phyloP scores from a whole-genome alignment of 2,888 invertebrate species.

The Thalpophila matura region DNA sequence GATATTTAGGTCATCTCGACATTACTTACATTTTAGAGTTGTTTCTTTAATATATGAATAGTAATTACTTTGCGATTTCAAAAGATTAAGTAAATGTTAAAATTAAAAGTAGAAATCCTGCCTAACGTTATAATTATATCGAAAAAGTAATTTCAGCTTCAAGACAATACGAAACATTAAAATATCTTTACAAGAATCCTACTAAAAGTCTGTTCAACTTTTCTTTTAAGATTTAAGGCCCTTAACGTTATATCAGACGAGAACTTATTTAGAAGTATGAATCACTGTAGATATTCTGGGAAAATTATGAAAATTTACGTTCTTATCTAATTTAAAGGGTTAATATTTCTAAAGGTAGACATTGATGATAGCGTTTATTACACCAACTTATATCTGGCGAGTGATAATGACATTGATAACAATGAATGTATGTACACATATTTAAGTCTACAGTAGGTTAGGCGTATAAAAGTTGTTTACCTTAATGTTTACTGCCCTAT shows the following conservation, averaged over 20 bases:
- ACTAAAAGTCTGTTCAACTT: conserved; percentile 28
- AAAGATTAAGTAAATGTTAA: conserved; percentile 11
- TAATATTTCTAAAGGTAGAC: conserved; percentile 38
- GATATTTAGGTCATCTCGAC: too few species aligned
- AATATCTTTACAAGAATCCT: conserved; percentile 17
- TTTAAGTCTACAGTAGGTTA: conserved; percentile 36
- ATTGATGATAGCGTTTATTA: conserved; percentile 52
- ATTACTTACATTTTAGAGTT: conserved; percentile 14
- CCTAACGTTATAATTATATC: neutral
- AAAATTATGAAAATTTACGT: conserved; percentile 45
- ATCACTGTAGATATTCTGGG: conserved; percentile 28
- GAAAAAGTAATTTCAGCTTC: conserved; percentile 27
- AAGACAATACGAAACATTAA: conserved; percentile 13
- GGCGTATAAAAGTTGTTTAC: conserved; percentile 32
- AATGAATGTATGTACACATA: conserved; percentile 44
- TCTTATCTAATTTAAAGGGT: conserved; percentile 51
- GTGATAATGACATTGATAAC: conserved; percentile 67
- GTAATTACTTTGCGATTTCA: conserved; percentile 19
- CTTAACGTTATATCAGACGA: conserved; percentile 33
- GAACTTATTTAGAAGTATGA: conserved; percentile 44
- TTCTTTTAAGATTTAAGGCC: conserved; percentile 20
- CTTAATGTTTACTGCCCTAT: conserved; percentile 23
- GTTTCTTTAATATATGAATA: conserved; percentile 10
- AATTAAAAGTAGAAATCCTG: neutral
- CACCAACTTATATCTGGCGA: conserved; percentile 46